phyloP scores from a whole-genome alignment of 2,797 vertebrate species.

The Xiphophorus birchmanni region DNA sequence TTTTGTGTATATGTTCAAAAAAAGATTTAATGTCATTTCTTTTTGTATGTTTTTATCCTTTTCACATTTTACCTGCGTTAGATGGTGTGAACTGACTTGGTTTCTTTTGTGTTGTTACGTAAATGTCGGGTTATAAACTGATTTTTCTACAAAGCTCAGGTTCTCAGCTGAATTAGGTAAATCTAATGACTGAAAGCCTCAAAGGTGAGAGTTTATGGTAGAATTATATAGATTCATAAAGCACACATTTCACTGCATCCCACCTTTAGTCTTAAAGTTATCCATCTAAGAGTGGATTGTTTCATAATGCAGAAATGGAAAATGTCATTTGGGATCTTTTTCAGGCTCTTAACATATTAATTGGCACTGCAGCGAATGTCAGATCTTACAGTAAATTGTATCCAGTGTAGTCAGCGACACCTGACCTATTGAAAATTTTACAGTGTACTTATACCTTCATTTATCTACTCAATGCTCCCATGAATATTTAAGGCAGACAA shows the following conservation, averaged over 20 bases:
- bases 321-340: conserved; percentile 79
- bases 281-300: conserved; percentile 75
- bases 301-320: conserved; percentile 77
- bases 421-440: conserved; percentile 85
- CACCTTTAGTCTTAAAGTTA: conserved; percentile 68
- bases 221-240: conserved; percentile 77
- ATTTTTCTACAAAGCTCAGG: conserved; percentile 38
- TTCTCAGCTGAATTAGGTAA: conserved; percentile 58
- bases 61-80: not conserved
- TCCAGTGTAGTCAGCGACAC: conserved; percentile 77
- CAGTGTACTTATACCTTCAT: conserved; percentile 84
- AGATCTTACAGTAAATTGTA: conserved; percentile 82
- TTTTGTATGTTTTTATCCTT: not conserved
- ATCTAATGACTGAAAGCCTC: conserved; percentile 62
- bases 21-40: not conserved
- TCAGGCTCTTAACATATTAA: conserved; percentile 83
- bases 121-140: conserved; percentile 34
- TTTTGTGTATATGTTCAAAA: not conserved
- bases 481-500: conserved; percentile 86
- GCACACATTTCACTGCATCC: conserved; percentile 58
- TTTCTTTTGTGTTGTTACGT: conserved; percentile 22
- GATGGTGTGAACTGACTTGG: not conserved
- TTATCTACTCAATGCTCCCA: conserved; percentile 81
- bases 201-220: conserved; percentile 70
- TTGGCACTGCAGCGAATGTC: conserved; percentile 77